phyloP scores from a whole-genome alignment of 1,140 invertebrate species.

The Drosophila pachea region DNA sequence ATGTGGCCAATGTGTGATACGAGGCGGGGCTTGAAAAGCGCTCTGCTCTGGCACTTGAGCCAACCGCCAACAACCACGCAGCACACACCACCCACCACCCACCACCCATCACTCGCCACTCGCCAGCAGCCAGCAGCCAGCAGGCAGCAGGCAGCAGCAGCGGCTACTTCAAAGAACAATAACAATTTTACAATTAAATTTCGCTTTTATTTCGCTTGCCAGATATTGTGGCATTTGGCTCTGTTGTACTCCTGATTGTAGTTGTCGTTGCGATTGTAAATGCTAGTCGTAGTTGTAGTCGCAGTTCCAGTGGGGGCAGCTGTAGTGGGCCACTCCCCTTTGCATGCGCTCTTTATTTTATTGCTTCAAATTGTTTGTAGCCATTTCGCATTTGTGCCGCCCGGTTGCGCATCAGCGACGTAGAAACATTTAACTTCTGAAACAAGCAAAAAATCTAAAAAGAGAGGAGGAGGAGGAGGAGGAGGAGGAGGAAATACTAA shows the following conservation, averaged over 20 bases:
- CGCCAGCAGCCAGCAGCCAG: not conserved
- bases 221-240: slow-evolving; percentile 51
- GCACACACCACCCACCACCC: too few species aligned
- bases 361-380: slow-evolving; percentile 76
- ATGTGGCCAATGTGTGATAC: slow-evolving; percentile 20
- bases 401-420: slow-evolving; percentile 64
- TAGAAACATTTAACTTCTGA: slow-evolving; percentile 74
- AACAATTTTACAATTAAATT: slow-evolving; percentile 76
- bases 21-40: slow-evolving; percentile 21
- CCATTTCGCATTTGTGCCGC: slow-evolving; percentile 76
- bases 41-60: slow-evolving; percentile 18
- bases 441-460: slow-evolving; percentile 49
- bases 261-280: slow-evolving; percentile 25
- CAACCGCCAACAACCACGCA: not conserved
- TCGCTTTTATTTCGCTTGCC: slow-evolving; percentile 66
- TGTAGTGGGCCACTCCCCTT: too few species aligned
- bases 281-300: slow-evolving; percentile 14
- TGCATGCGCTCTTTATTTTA: slow-evolving; percentile 71
- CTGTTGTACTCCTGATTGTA: slow-evolving; percentile 26
- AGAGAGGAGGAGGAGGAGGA: too few species aligned
- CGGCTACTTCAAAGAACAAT: slow-evolving; percentile 49
- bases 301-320: slow-evolving; percentile 24
- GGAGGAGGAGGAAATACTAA: slow-evolving; percentile 12
- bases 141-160: slow-evolving; percentile 13
- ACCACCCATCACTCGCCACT: not conserved